phyloP scores from a whole-genome alignment of 2,113 vertebrate species.

The Semicossyphus pulcher region DNA sequence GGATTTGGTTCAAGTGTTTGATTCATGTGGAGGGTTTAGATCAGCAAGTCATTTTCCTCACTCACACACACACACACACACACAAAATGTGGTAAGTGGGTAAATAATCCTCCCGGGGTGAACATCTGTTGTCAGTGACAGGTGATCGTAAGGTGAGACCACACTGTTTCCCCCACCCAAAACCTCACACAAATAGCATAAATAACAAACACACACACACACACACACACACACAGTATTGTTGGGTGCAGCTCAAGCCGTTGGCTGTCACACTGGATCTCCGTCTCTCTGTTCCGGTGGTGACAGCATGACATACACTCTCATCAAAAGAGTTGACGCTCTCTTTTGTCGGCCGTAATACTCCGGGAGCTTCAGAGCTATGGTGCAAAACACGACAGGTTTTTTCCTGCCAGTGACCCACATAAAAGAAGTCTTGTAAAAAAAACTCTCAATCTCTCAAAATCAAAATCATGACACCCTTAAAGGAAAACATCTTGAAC shows the following conservation, averaged over 20 bases:
- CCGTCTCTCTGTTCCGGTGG: conserved; percentile 19
- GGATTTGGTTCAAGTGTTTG: conserved; percentile 26
- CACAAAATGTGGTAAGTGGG: conserved; percentile 17
- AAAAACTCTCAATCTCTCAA: background rate
- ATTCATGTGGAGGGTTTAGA: conserved; percentile 19
- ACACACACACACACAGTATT: conserved; percentile 36
- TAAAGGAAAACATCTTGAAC: background rate
- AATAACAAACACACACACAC: conserved; percentile 39
- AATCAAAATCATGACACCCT: background rate
- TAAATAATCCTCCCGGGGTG: conserved; percentile 43
- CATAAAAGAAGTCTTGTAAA: background rate
- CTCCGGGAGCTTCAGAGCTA: conserved; percentile 10
- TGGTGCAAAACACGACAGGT: conserved; percentile 3
- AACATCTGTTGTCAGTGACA: conserved; percentile 68
- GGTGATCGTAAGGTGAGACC: conserved; percentile 69
- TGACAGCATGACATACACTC: conserved; percentile 45
- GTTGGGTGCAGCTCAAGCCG: conserved; percentile 26
- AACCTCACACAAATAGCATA: conserved; percentile 46
- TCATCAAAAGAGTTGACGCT: conserved; percentile 35
- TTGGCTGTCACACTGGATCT: conserved; percentile 53
- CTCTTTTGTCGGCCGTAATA: conserved; percentile 45
- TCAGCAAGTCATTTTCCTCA: conserved; percentile 4
- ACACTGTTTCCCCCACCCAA: conserved; percentile 24
- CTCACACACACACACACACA: conserved; percentile 8
- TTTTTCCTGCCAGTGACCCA: background rate